Percentiles rank a stretch among this genome's conserved stretches.
phyloP scores from a whole-genome alignment of 2,797 vertebrate genomes.

The Pseudotriccus pelzelni region DNA sequence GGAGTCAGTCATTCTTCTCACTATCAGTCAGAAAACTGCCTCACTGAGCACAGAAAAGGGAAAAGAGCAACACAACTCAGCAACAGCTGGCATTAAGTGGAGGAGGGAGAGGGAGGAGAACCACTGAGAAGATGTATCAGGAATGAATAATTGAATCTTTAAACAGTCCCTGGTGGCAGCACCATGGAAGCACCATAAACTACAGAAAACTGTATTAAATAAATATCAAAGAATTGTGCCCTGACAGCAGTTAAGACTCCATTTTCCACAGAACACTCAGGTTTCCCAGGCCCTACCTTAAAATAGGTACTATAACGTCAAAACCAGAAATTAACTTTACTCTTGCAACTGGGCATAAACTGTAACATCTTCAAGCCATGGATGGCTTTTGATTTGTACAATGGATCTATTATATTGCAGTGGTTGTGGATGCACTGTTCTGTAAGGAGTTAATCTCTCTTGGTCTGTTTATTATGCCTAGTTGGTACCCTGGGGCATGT shows the following conservation, averaged over 20 bases:
- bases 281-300: background rate
- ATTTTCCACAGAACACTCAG: background rate
- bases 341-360: background rate
- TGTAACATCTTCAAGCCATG: background rate
- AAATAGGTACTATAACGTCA: background rate
- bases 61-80: background rate
- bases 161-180: slow-evolving; percentile 27
- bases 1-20: background rate
- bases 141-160: slow-evolving; percentile 41
- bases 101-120: slow-evolving; percentile 51
- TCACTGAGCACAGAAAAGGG: background rate
- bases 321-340: background rate
- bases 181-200: background rate
- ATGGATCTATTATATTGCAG: background rate
- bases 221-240: background rate
- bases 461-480: background rate
- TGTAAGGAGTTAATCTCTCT: background rate
- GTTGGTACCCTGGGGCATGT: background rate
- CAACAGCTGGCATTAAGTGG: slow-evolving; percentile 30
- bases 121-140: background rate
- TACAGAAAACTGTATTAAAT: background rate
- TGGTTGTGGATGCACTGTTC: background rate
- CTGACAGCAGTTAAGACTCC: background rate
- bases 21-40: slow-evolving; percentile 1
- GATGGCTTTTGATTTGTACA: background rate